These are phyloP conservation scores for Asbolus verrucosus DNA, from an alignment of 1,140 invertebrate species.

Conservation along the genomic window DNA sequence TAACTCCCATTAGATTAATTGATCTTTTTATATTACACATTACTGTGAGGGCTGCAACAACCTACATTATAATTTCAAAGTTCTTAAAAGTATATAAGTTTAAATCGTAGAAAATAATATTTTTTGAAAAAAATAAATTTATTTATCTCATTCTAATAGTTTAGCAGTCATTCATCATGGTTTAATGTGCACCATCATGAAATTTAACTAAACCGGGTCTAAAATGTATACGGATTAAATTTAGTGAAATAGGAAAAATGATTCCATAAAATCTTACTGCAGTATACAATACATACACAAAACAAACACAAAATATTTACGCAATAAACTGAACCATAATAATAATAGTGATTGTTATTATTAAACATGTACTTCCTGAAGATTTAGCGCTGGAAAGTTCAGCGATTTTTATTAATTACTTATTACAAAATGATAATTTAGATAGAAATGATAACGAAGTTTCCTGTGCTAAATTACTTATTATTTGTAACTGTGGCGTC, in stretches of 20 bases:
- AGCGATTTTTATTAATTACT: slow-evolving; percentile 10
- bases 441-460: slow-evolving; percentile 1
- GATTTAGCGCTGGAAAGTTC: slow-evolving; percentile 6
- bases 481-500: slow-evolving; percentile 46
- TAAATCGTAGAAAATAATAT: no score
- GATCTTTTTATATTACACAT: no score
- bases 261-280: no score
- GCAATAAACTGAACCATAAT: slow-evolving; percentile 13
- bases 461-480: slow-evolving; percentile 19
- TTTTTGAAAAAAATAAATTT: no score
- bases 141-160: no score
- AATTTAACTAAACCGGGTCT: slow-evolving; percentile 22
- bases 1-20: no score
- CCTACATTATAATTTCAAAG: no score
- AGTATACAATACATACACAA: not conserved
- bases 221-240: slow-evolving; percentile 36
- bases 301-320: slow-evolving; percentile 4
- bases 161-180: not conserved
- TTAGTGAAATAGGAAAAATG: not conserved
- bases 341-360: slow-evolving; percentile 24
- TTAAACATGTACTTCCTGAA: slow-evolving; percentile 27
- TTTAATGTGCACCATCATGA: not conserved
- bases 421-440: slow-evolving; percentile 13
- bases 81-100: no score
- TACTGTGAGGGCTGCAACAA: no score